Base-by-base conservation (phyloP, 1,140 invertebrate species). In the Lycorma delicatula region DNA sequence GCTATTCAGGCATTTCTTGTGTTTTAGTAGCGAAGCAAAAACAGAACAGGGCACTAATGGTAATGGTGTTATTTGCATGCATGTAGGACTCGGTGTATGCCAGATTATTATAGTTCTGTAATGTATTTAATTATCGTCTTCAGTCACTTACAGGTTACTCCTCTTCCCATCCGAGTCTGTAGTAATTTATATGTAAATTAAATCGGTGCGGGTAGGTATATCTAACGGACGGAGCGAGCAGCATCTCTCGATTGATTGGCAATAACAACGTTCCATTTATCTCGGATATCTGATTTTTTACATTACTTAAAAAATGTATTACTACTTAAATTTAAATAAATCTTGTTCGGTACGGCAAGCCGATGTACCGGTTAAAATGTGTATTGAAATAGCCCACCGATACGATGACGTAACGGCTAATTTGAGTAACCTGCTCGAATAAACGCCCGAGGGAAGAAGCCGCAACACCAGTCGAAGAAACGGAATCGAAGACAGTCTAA, bases 281-380 rank as follows among this genome's bases (percentile, higher is more conserved):
- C 41, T 44, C 11, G 16, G 23, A 44, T 44, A 44, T 18, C 5
- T 44, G 41, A 44, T 44, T 44, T 44, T 18, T 44, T 44, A 22
- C 41, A 44, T 44, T 44, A 44, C 41, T 44, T 44, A 11, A 18
- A n/a, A n/a, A 44, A 44, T 44, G 41, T 18, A 44, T 44, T 44
- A 44, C 41, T 44, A 44, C 41, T 44, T 44, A 44, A 44, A 44
- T 20, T 44, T 44, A 44, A 44, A 44, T 44, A 44, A 44, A 44
- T 44, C 41, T 44, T 22, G n/a, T n/a, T 44, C 23, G 41, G 41
- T 44, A 22, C 41, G n/a, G n/a, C n/a, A n/a, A n/a, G n/a, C n/a
- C n/a, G n/a, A n/a, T n/a, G n/a, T n/a, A n/a, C n/a, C n/a, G n/a
- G n/a, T n/a, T n/a, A n/a, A n/a, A n/a, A n/a, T n/a, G n/a, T n/a